phyloP scores from a whole-genome alignment of 2,113 vertebrate genomes.

The Solea solea region DNA sequence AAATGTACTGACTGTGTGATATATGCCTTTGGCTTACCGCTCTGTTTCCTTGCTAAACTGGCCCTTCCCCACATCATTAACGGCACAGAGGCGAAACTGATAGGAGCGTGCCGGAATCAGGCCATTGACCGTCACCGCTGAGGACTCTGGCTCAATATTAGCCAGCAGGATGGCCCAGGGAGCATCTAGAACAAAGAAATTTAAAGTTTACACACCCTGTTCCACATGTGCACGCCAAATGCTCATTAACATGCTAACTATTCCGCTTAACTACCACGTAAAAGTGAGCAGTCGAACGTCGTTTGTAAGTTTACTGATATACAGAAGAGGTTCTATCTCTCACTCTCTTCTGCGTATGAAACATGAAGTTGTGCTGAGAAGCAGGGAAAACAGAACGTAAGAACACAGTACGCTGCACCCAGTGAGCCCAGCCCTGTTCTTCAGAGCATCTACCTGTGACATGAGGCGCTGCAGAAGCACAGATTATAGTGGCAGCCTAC shows the following conservation, averaged over 20 bases:
- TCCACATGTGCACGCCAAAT: not conserved
- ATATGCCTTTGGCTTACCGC: conserved; percentile 82
- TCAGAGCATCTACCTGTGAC: not conserved
- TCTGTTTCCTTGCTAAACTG: conserved; percentile 97
- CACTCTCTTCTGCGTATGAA: not conserved
- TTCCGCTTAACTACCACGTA: not conserved
- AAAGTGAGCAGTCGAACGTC: not conserved
- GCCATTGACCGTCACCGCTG: conserved; percentile 85
- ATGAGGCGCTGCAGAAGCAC: not conserved
- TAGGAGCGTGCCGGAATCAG: conserved; percentile 94
- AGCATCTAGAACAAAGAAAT: conserved; percentile 79
- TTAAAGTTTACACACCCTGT: not conserved
- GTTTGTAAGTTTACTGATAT: conserved; percentile 1
- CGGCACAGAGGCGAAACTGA: conserved; percentile 95
- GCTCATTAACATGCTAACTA: not conserved
- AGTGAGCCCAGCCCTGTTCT: not conserved
- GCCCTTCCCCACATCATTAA: conserved; percentile 95
- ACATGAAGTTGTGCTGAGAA: not conserved
- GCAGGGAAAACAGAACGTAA: not conserved
- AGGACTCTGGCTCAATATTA: conserved; percentile 89
- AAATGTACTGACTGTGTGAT: not conserved
- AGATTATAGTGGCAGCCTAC: not conserved
- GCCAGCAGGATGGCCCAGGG: conserved; percentile 93
- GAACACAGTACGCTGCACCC: not conserved
- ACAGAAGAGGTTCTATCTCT: conserved; percentile 13